Evolutionary conservation across 1,140 invertebrate species (phyloP).

Genomic region (Aradophagus sp.): DNA sequence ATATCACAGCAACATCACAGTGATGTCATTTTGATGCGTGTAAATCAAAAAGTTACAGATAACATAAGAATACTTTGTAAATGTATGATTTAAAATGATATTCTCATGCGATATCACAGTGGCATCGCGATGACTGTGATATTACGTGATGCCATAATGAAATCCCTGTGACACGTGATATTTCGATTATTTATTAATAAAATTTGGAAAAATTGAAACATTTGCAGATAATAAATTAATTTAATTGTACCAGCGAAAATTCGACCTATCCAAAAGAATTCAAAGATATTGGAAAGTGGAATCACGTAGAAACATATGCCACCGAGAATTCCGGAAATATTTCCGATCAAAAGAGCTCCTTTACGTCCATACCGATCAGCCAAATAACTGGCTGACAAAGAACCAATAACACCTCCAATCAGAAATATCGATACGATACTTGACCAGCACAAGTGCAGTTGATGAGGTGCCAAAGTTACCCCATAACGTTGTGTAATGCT

Average conservation of each 20-base stretch:
- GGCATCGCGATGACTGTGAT: too few species aligned
- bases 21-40: too few species aligned
- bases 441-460: neutral
- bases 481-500: neutral
- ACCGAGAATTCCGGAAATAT: neutral
- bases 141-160: too few species aligned
- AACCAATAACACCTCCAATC: neutral
- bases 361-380: neutral
- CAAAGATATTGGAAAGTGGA: neutral
- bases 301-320: neutral
- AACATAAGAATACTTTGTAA: too few species aligned
- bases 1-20: too few species aligned
- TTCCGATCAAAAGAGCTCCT: neutral
- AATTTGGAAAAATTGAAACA: too few species aligned
- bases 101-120: too few species aligned
- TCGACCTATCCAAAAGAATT: neutral
- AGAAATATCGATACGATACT: constrained; percentile 1
- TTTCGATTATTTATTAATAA: too few species aligned
- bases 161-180: too few species aligned
- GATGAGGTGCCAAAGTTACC: neutral
- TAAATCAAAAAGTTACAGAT: too few species aligned
- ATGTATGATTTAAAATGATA: too few species aligned
- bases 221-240: too few species aligned
- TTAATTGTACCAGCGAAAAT: neutral
- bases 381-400: neutral